Evolutionary conservation across 2,113 vertebrate species (phyloP).

Genomic region (Cynocephalus volans): DNA sequence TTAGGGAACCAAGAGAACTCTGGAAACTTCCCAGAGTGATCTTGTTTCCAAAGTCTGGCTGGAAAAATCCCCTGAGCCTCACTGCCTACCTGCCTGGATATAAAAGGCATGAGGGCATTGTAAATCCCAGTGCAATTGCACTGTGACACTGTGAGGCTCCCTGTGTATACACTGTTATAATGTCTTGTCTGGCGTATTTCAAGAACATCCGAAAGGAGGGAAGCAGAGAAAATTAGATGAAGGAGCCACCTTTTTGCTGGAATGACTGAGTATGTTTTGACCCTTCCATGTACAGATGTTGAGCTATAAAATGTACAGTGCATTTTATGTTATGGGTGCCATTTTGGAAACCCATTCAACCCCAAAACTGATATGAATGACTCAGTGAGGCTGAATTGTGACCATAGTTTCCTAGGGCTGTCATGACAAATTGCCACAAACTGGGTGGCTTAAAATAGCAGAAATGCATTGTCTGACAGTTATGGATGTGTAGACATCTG

Average conservation of each 20-base stretch:
- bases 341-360: background rate
- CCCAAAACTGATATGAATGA: background rate
- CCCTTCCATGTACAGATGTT: background rate
- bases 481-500: background rate
- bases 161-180: background rate
- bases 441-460: background rate
- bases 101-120: background rate
- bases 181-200: constrained; percentile 53
- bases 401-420: background rate
- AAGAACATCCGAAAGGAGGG: constrained; percentile 17
- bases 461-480: background rate
- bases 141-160: background rate
- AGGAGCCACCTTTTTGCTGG: background rate
- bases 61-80: background rate
- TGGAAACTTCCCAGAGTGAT: constrained; percentile 53
- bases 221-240: background rate
- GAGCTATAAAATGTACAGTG: background rate
- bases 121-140: constrained; percentile 48
- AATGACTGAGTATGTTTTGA: background rate
- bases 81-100: background rate
- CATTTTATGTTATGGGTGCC: background rate
- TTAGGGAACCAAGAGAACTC: background rate
- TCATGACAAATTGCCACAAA: background rate
- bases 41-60: background rate
- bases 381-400: background rate